phyloP scores from a whole-genome alignment of 2,888 invertebrate species.

The Tetrapedia diversipes region DNA sequence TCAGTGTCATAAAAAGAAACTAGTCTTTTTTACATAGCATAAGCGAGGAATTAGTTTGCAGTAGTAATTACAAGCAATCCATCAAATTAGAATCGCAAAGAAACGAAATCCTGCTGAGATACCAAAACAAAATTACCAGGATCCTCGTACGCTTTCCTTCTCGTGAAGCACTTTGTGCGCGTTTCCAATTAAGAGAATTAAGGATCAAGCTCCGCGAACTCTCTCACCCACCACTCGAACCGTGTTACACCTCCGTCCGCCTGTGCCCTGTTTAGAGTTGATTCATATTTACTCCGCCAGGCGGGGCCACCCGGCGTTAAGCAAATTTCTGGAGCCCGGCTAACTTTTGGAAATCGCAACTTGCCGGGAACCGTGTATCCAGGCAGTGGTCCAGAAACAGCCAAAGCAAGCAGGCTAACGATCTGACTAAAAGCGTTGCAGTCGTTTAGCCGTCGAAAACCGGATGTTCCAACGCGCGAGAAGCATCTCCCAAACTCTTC shows the following conservation, averaged over 20 bases:
- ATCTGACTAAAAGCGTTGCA: slow-evolving; percentile 47
- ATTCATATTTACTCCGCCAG: not conserved
- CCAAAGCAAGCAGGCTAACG: slow-evolving; percentile 37
- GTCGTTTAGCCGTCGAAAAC: slow-evolving; percentile 41
- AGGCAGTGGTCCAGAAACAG: slow-evolving; percentile 40
- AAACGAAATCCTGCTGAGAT: not conserved
- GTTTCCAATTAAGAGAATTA: slow-evolving; percentile 1
- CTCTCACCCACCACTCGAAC: not conserved
- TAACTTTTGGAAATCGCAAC: slow-evolving; percentile 17
- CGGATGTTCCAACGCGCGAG: slow-evolving; percentile 17
- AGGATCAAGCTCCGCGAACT: not conserved
- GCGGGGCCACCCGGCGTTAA: not conserved
- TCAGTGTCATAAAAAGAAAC: too few species aligned
- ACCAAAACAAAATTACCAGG: not conserved
- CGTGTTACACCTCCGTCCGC: too few species aligned
- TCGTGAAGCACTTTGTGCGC: not conserved
- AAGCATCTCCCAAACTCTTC: not conserved
- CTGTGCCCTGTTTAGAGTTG: not conserved
- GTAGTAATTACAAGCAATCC: too few species aligned
- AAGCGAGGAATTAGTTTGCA: too few species aligned
- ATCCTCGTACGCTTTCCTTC: not conserved
- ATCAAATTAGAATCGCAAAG: not conserved
- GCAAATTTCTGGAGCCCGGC: not conserved
- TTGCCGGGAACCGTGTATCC: slow-evolving; percentile 20
- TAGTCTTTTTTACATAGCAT: too few species aligned